Conservation (phyloP, 2,113 vertebrate species). For the Pelecanoides urinatrix region DNA sequence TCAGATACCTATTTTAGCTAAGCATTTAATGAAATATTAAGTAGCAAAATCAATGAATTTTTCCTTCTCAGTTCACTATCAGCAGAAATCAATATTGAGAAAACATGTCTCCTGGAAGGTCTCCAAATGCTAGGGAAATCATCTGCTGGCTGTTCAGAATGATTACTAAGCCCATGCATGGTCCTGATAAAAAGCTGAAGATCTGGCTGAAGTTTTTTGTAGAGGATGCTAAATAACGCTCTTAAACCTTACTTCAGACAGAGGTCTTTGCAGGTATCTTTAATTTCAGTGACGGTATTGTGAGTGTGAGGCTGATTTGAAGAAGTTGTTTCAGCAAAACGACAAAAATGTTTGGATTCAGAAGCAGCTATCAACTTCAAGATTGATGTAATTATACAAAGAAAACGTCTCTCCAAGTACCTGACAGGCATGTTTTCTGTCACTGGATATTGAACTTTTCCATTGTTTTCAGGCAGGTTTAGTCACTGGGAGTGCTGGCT, state of each 20-base stretch:
- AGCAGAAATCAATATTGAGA: not conserved
- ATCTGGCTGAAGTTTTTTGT: not conserved
- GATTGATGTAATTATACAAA: not conserved
- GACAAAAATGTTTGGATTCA: not conserved
- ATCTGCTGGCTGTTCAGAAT: not conserved
- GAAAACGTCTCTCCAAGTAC: not conserved
- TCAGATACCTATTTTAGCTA: not conserved
- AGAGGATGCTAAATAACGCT: not conserved
- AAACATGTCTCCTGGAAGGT: not conserved
- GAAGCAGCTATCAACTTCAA: not conserved
- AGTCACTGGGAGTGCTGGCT: not conserved
- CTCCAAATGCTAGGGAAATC: not conserved
- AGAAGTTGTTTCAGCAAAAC: not conserved
- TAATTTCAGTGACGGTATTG: not conserved
- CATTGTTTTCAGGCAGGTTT: not conserved
- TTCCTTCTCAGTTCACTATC: not conserved
- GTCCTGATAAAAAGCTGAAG: not conserved
- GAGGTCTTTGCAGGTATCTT: not conserved
- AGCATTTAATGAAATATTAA: constrained; percentile 9
- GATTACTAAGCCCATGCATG: not conserved
- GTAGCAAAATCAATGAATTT: not conserved
- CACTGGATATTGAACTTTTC: not conserved
- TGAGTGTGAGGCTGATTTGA: not conserved
- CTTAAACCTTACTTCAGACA: not conserved
- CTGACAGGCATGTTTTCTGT: not conserved